Percentiles rank a stretch among this genome's conserved stretches.
phyloP scores from a whole-genome alignment of 2,797 vertebrate species.

The Hemitrygon akajei region DNA sequence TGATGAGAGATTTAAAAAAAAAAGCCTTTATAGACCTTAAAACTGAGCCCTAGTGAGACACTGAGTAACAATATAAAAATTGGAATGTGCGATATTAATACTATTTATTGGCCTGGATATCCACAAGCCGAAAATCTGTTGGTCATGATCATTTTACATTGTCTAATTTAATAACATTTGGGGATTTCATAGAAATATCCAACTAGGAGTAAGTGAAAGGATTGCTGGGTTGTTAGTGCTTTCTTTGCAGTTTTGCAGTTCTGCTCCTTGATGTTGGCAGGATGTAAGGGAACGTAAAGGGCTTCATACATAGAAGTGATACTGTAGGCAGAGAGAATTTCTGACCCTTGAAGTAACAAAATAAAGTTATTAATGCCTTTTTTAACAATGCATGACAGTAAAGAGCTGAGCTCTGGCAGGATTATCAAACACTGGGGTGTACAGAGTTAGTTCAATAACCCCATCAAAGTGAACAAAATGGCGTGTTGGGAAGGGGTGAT shows the following conservation, averaged over 20 bases:
- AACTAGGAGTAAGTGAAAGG: background rate
- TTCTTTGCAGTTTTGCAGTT: background rate
- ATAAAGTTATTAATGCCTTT: background rate
- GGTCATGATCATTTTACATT: background rate
- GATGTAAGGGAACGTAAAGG: background rate
- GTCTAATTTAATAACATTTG: background rate
- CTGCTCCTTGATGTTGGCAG: background rate
- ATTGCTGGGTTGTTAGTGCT: background rate
- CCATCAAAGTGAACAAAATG: background rate
- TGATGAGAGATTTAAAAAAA: background rate
- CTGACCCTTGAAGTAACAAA: background rate
- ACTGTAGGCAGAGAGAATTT: background rate
- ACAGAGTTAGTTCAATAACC: background rate
- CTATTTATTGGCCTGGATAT: background rate
- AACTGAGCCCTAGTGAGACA: background rate
- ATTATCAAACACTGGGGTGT: background rate
- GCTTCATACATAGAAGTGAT: background rate
- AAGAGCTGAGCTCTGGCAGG: background rate
- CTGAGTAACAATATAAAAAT: background rate
- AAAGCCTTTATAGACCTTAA: background rate
- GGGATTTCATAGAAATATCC: background rate
- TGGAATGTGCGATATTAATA: background rate
- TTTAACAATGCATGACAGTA: background rate
- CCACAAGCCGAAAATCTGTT: background rate
- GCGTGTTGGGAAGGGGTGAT: background rate